Evolutionary conservation across 2,113 vertebrate genomes (phyloP).

Genomic region (Dipodomys spectabilis): DNA sequence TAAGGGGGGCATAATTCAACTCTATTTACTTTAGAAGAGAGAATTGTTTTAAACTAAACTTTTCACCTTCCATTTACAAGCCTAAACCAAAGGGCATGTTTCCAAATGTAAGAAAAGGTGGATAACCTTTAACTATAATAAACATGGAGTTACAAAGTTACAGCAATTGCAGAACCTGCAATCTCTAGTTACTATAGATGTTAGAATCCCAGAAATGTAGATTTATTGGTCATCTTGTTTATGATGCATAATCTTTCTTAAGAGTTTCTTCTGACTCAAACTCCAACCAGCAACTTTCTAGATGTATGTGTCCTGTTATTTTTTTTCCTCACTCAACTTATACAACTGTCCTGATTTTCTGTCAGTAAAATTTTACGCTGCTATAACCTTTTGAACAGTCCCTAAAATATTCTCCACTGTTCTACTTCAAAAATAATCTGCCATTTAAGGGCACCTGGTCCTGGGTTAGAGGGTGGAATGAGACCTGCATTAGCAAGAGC

Average conservation of each 20-base stretch:
- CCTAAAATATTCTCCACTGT: neutral
- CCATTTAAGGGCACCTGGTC: neutral
- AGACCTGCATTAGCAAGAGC: neutral
- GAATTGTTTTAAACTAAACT: neutral
- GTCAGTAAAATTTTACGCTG: slow-evolving; percentile 43
- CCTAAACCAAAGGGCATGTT: neutral
- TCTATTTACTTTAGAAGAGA: neutral
- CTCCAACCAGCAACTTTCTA: neutral
- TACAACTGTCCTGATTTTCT: neutral
- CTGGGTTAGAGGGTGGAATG: neutral
- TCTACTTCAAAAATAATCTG: neutral
- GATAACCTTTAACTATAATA: neutral
- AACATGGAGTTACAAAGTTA: neutral
- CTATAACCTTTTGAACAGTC: neutral
- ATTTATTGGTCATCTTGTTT: neutral
- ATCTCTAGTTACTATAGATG: neutral
- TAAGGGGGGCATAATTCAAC: neutral
- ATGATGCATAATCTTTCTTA: neutral
- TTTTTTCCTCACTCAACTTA: neutral
- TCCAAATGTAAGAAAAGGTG: neutral
- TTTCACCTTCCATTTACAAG: neutral
- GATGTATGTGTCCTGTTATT: neutral
- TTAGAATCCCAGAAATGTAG: neutral
- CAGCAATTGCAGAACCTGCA: neutral
- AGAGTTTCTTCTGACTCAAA: neutral